A percentile compares a stretch with the other conserved stretches of the same genome.
phyloP scores from a whole-genome alignment of 2,888 invertebrate species.

The Sturmia bella region DNA sequence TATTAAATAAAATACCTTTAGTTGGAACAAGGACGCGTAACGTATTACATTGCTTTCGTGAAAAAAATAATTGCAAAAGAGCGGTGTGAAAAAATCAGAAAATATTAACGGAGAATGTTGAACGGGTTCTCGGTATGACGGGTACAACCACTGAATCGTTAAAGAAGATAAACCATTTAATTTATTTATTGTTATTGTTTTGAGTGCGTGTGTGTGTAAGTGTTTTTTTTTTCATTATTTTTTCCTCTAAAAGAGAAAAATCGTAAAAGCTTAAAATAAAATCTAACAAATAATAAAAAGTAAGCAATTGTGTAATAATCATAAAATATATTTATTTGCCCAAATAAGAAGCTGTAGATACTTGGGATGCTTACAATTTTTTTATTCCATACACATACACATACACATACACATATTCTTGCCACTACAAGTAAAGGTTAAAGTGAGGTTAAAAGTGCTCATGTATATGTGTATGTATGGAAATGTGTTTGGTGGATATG shows the following conservation, averaged over 20 bases:
- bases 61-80: conserved; percentile 24
- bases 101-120: conserved; percentile 72
- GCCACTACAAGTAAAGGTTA: conserved; percentile 48
- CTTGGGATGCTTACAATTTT: not conserved
- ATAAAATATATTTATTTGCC: not conserved
- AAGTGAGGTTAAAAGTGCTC: conserved; percentile 63
- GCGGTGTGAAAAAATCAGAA: conserved; percentile 2
- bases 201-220: too few relatives aligned
- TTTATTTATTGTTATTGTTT: conserved; percentile 19
- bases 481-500: not conserved
- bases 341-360: not conserved
- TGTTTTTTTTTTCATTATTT: not conserved
- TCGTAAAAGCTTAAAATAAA: conserved; percentile 23
- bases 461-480: not conserved
- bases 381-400: not conserved
- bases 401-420: not conserved
- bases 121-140: conserved; percentile 70
- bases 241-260: not conserved
- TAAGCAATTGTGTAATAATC: conserved; percentile 36
- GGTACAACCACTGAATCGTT: conserved; percentile 19
- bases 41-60: conserved; percentile 71
- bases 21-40: conserved; percentile 81
- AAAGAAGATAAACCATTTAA: not conserved
- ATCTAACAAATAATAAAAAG: conserved; percentile 17
- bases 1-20: conserved; percentile 75